Evolutionary conservation across 2,113 vertebrate species (phyloP).

Genomic region (Callipepla californica): DNA sequence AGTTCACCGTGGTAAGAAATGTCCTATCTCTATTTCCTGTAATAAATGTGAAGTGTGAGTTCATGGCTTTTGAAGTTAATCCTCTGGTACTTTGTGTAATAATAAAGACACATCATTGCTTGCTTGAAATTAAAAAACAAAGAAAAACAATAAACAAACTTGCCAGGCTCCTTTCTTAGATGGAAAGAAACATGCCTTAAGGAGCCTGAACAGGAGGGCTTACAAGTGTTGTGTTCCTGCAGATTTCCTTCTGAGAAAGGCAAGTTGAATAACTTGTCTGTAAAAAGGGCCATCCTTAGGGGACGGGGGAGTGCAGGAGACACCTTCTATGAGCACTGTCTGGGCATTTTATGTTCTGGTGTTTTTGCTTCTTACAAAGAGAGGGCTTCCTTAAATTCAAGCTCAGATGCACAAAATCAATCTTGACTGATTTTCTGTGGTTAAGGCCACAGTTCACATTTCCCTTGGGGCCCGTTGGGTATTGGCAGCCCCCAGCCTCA

Average conservation of each 20-base stretch:
- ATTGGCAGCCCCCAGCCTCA: background rate
- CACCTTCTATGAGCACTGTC: background rate
- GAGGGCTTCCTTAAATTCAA: background rate
- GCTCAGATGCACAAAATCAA: background rate
- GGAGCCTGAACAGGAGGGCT: background rate
- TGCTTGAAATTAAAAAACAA: background rate
- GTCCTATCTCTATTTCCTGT: background rate
- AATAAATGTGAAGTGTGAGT: background rate
- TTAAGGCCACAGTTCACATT: background rate
- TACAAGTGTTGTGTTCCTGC: background rate
- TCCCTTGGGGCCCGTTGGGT: background rate
- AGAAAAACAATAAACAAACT: background rate
- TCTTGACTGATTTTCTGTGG: background rate
- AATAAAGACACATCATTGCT: background rate
- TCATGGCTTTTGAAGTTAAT: constrained; percentile 38
- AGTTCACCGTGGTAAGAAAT: background rate
- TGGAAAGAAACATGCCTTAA: background rate
- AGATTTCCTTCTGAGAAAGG: background rate
- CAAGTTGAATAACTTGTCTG: background rate
- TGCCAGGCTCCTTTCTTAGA: constrained; percentile 4
- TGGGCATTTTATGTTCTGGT: background rate
- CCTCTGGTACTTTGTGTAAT: background rate
- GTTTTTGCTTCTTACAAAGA: background rate
- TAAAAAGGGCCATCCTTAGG: background rate
- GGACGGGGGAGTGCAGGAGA: background rate